Conservation (phyloP, 1,140 invertebrate species). For the Drosophila grimshawi region DNA sequence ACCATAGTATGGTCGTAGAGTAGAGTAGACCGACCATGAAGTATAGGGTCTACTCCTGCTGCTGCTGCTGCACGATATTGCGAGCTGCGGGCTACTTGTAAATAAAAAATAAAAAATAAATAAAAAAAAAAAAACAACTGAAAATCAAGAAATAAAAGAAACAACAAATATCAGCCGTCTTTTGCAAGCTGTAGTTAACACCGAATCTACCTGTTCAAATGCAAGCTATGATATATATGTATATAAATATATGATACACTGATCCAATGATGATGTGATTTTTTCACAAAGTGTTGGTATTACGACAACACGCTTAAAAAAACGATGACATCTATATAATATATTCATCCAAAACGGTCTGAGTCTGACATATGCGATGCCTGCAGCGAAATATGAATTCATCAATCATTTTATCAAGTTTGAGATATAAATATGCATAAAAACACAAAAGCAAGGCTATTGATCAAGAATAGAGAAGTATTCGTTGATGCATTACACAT, state of each 20-base stretch:
- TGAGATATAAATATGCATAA: background rate
- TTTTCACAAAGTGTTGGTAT: too few species aligned
- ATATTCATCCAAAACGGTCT: too few species aligned
- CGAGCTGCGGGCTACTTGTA: conserved; percentile 57
- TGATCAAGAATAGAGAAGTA: background rate
- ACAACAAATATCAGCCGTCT: background rate
- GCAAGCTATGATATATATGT: too few species aligned
- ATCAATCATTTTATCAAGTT: too few species aligned
- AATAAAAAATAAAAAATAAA: conserved; percentile 49
- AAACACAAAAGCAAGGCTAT: background rate
- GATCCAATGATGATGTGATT: too few species aligned
- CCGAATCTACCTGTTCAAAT: too few species aligned
- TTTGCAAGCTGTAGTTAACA: background rate
- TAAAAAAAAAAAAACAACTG: background rate
- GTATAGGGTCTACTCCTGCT: background rate
- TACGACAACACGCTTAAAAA: too few species aligned
- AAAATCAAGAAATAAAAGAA: background rate
- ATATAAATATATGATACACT: too few species aligned
- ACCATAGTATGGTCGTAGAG: background rate
- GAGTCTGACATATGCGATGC: too few species aligned
- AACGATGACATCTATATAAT: too few species aligned
- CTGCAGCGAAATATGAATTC: too few species aligned
- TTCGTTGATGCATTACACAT: background rate
- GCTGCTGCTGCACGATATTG: background rate
- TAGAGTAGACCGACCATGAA: background rate